Evolutionary conservation across 2,888 invertebrate species (phyloP).

Genomic region (Anthrax anthrax): DNA sequence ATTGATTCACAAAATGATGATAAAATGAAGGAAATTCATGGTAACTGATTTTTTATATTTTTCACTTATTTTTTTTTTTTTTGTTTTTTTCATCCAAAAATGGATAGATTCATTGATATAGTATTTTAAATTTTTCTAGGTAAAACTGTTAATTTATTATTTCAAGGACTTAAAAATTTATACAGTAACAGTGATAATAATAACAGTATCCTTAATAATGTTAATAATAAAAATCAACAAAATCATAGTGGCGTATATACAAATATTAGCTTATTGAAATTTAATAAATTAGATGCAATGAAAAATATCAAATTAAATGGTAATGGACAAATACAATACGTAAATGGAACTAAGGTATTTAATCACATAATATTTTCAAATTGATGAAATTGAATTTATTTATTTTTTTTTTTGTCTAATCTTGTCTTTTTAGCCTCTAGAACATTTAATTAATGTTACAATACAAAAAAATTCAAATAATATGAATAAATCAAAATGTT

Average conservation of each 20-base stretch:
- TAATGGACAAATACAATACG: slow-evolving; percentile 11
- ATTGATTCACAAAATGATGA: slow-evolving; percentile 10
- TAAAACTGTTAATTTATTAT: slow-evolving; percentile 14
- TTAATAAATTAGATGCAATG: neutral
- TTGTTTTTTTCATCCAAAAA: neutral
- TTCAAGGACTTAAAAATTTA: slow-evolving; percentile 12
- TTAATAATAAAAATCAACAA: too few relatives aligned
- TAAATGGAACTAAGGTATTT: slow-evolving; percentile 8
- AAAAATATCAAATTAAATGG: slow-evolving; percentile 11
- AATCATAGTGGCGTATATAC: too few relatives aligned
- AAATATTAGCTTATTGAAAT: too few relatives aligned
- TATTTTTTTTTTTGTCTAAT: neutral
- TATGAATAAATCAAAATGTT: slow-evolving; percentile 13
- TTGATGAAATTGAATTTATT: neutral
- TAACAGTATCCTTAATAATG: neutral
- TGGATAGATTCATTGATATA: neutral
- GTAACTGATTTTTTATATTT: slow-evolving; percentile 7
- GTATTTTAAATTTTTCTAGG: slow-evolving; percentile 3
- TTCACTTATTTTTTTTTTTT: too few relatives aligned
- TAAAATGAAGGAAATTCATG: slow-evolving; percentile 14
- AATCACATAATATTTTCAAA: neutral
- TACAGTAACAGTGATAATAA: slow-evolving; percentile 4
- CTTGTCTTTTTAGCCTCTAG: slow-evolving; percentile 9
- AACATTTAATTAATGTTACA: too few relatives aligned
- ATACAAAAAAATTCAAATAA: slow-evolving; percentile 7